Evolutionary conservation across 2,113 vertebrate genomes (phyloP).

Genomic region (Zosterops japonicus): DNA sequence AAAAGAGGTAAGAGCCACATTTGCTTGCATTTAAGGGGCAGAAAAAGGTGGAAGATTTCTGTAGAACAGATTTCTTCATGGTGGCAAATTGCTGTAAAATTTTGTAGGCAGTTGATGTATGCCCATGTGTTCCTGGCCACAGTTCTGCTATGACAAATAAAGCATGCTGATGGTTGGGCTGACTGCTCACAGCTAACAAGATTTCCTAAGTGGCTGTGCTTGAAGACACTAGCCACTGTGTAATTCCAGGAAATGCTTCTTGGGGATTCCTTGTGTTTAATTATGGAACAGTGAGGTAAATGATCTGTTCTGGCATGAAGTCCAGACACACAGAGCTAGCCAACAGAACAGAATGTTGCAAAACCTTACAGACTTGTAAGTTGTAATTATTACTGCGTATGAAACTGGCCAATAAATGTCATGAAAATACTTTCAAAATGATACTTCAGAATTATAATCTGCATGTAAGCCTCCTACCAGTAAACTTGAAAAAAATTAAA

Average conservation of each 20-base stretch:
- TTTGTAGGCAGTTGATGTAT: background rate
- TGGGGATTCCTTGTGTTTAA: slow-evolving; percentile 38
- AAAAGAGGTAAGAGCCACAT: slow-evolving; percentile 69
- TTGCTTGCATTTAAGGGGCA: background rate
- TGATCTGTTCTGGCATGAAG: background rate
- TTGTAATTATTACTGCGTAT: background rate
- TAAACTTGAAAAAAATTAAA: background rate
- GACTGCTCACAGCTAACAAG: background rate
- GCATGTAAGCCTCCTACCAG: background rate
- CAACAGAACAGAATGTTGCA: background rate
- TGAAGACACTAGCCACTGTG: background rate
- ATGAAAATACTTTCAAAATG: background rate
- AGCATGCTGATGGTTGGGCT: background rate
- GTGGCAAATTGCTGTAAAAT: background rate
- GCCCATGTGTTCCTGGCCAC: background rate
- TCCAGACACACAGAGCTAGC: background rate
- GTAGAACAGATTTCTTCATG: background rate
- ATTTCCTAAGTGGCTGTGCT: background rate
- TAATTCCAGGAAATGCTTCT: background rate
- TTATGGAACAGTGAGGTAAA: slow-evolving; percentile 16
- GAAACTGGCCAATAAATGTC: background rate
- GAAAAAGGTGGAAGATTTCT: background rate
- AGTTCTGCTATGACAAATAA: background rate
- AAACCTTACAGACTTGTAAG: background rate
- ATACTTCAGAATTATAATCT: background rate